These are phyloP conservation scores for Bryconaethiops microstoma DNA, from an alignment of 2,797 vertebrate genomes.

Conservation along the genomic window DNA sequence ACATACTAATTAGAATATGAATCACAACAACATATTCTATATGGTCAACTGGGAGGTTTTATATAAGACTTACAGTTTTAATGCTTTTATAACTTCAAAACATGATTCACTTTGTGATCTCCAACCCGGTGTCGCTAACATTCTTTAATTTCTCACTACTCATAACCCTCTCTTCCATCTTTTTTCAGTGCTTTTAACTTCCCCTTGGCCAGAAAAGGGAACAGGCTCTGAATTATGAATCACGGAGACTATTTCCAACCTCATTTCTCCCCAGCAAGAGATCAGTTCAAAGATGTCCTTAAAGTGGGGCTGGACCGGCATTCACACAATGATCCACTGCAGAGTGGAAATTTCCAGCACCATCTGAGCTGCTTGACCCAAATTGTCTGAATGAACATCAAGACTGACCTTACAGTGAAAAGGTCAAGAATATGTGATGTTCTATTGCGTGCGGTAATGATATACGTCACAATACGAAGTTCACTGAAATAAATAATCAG, in stretches of 20 bases:
- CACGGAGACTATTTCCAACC: slow-evolving; percentile 61
- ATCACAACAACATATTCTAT: not conserved
- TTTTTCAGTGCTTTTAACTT: slow-evolving; percentile 69
- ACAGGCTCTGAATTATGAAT: slow-evolving; percentile 73
- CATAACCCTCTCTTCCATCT: slow-evolving; percentile 6
- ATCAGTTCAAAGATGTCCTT: slow-evolving; percentile 61
- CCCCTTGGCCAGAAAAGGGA: slow-evolving; percentile 63
- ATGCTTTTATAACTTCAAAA: not conserved
- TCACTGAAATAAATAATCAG: too few species aligned
- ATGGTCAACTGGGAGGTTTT: not conserved
- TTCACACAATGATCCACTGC: slow-evolving; percentile 24
- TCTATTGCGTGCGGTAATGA: too few species aligned
- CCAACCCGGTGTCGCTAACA: not conserved
- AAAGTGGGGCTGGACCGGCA: slow-evolving; percentile 36
- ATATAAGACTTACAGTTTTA: not conserved
- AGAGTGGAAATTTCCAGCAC: slow-evolving; percentile 8
- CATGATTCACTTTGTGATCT: slow-evolving; percentile 6
- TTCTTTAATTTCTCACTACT: slow-evolving; percentile 17
- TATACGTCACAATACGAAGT: too few species aligned
- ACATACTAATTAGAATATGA: slow-evolving; percentile 15
- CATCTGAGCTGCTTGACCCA: not conserved
- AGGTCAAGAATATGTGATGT: not conserved
- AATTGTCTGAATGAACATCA: not conserved
- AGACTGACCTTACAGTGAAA: not conserved
- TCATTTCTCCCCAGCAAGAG: slow-evolving; percentile 59